A percentile compares a stretch with the other conserved stretches of the same genome.
phyloP scores from a whole-genome alignment of 2,888 invertebrate genomes.

The Dione juno region DNA sequence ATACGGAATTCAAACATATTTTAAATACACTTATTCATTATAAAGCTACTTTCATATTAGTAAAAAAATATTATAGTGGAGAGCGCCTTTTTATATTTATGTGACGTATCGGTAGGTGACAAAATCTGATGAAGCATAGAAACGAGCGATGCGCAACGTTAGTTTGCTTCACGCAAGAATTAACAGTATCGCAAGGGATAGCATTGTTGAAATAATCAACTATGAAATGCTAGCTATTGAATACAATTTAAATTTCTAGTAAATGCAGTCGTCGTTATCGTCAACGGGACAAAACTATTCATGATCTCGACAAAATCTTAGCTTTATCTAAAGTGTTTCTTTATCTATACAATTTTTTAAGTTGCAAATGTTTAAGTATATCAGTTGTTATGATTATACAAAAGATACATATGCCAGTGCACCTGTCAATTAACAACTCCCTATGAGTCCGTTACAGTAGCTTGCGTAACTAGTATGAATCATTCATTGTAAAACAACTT shows the following conservation, averaged over 20 bases:
- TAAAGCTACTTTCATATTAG: not conserved
- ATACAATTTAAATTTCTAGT: not conserved
- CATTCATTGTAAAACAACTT: constrained; percentile 39
- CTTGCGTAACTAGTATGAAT: constrained; percentile 42
- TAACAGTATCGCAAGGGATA: constrained; percentile 45
- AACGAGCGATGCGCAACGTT: constrained; percentile 47
- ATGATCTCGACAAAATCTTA: not conserved
- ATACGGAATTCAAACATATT: not conserved
- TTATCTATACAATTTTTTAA: not conserved
- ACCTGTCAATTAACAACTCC: constrained; percentile 42
- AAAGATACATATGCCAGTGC: constrained; percentile 32
- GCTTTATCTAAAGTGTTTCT: not conserved
- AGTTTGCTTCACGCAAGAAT: constrained; percentile 46
- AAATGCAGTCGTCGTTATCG: not conserved
- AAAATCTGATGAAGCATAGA: constrained; percentile 46
- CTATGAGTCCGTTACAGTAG: constrained; percentile 22
- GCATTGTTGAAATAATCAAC: constrained; percentile 35
- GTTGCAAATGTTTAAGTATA: not conserved
- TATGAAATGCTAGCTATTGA: constrained; percentile 9
- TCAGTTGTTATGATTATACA: constrained; percentile 14
- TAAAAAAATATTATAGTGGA: constrained; percentile 3
- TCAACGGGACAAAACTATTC: not conserved
- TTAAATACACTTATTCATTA: not conserved
- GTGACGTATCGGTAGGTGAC: constrained; percentile 40
- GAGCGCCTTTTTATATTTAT: constrained; percentile 17